Base-by-base conservation (phyloP, 2,888 invertebrate species). In the Margaritifera margaritifera region DNA sequence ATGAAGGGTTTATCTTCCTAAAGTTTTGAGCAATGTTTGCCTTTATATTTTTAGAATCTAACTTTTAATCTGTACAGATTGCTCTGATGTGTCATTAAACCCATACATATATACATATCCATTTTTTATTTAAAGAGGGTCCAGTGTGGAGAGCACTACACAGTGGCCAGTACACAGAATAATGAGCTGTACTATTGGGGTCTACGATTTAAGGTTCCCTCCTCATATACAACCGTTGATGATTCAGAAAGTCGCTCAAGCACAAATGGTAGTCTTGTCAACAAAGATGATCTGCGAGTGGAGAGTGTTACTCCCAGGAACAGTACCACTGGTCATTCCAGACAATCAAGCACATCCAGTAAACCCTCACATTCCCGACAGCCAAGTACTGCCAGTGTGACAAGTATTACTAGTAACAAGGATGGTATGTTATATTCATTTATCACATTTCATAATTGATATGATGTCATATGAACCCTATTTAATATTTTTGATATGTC, bases 111-210 rank as follows among this genome's bases (percentile, higher is more conserved):
- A 42, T 42, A 11, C 42, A 42, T 42, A 1, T 42, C 8, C 42
- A 42, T 11, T 56, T 51, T 59, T 61, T 22, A 50, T 57, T 67
- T 71, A 24, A 86, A 94, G 93, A 92, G 91, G 86, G 92, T 93
- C 18, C 91, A 92, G 75, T 93, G 93, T 87, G 94, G 93, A 20
- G 92, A 92, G 42, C 92, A 92, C 27, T 94, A 92, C 86, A 93
- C 93, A 0, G 90, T 93, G n/a, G 93, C 92, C 15, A 92, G 92
- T 5, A 93, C 93, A 1, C 90, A 92, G 56, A 92, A 93, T 75
- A 93, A 94, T 85, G 92, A 93, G 31, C 89, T 94, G 15, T 92
- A 93, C 77, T 93, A 94, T 83, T 94, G 94, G 94, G 94, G 94
- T 2, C 74, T 86, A 27, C 74, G 86, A 19, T 85, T 83, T 71